Conservation (phyloP, 2,113 vertebrate genomes). For the Campylorhamphus procurvoides region DNA sequence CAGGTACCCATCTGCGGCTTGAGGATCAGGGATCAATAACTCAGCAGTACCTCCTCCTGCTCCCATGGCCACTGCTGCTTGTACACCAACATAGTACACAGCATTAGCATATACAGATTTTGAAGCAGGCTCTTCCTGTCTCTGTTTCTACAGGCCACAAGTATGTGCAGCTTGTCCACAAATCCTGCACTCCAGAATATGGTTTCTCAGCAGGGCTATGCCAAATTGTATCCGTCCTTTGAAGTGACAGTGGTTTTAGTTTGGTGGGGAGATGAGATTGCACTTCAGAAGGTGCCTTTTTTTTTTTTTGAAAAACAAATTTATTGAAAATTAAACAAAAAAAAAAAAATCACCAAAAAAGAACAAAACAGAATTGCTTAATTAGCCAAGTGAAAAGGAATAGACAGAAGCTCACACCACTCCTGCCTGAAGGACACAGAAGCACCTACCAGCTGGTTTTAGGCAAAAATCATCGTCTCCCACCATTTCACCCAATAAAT, state of each 20-base stretch:
- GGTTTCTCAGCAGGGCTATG: not conserved
- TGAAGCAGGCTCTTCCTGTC: not conserved
- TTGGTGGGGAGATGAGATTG: not conserved
- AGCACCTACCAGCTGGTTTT: not conserved
- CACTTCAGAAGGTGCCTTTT: not conserved
- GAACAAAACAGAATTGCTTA: not conserved
- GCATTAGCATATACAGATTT: fast-evolving
- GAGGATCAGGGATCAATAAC: fast-evolving
- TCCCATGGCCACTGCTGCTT: not conserved
- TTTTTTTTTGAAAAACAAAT: not conserved
- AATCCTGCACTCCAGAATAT: not conserved
- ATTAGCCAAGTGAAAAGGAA: not conserved
- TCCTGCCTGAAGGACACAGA: not conserved
- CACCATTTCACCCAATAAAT: fast-evolving
- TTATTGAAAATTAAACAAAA: not conserved
- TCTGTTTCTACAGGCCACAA: not conserved
- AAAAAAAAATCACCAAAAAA: not conserved
- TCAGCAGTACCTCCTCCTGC: not conserved
- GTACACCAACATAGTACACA: fast-evolving
- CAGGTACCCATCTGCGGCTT: not conserved
- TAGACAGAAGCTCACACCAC: not conserved
- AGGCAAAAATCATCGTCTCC: not conserved
- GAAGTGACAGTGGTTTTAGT: not conserved
- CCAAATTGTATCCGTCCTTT: not conserved
- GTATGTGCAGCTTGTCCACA: fast-evolving